Conservation (phyloP, 2,113 vertebrate species). For the Limnothrissa miodon region DNA sequence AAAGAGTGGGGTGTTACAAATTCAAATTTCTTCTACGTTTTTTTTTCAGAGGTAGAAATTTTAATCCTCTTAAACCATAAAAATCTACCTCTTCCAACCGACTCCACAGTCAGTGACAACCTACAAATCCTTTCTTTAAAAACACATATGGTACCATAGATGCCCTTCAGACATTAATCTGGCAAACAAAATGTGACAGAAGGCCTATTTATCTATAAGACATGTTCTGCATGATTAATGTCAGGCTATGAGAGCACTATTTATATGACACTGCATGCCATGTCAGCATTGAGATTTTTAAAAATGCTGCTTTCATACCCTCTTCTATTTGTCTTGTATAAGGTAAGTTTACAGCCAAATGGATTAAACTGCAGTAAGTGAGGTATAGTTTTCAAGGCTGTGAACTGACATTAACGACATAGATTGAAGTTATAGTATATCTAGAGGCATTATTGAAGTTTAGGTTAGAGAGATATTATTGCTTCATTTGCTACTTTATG, state of each 20-base stretch:
- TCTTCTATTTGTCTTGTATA: not conserved
- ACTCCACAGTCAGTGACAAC: not conserved
- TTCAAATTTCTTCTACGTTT: not conserved
- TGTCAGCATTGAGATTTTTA: not conserved
- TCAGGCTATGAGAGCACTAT: not conserved
- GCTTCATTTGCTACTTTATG: not conserved
- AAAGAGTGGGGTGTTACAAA: not conserved
- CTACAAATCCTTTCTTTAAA: constrained; percentile 10
- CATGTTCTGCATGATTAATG: not conserved
- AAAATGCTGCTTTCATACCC: not conserved
- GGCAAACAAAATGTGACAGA: not conserved
- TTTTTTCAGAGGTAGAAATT: not conserved
- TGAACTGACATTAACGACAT: not conserved
- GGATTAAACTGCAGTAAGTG: not conserved
- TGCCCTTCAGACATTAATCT: not conserved
- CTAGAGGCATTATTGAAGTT: not conserved
- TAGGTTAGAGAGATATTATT: not conserved
- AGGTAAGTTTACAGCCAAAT: not conserved
- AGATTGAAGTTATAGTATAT: too few relatives aligned
- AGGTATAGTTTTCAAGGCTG: not conserved
- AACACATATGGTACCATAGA: not conserved
- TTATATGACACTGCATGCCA: not conserved
- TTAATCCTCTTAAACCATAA: not conserved
- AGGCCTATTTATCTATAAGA: not conserved
- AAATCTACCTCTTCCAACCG: not conserved